Evolutionary conservation across 1,140 invertebrate species (phyloP), one percentile per base, ranked within the genome.

Genomic region (Drosophila rufa): DNA sequence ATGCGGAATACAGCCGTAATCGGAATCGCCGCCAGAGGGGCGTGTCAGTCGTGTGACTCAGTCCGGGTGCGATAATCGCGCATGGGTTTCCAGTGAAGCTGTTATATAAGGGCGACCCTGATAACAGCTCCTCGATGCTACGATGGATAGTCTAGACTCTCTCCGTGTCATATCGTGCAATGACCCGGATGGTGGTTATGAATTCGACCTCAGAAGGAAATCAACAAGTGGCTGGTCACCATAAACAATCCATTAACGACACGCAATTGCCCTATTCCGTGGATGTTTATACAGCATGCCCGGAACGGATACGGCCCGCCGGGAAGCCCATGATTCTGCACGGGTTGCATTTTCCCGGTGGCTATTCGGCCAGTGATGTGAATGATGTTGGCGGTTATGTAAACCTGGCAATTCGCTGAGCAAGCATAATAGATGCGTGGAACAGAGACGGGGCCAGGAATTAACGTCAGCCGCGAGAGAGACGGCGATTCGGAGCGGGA

Each of bases 1-100:
- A 59, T 27, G 11, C 19, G 17, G 22, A 45, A 27, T 43, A 17
- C 25, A n/a, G 22, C 8, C 33, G 30, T 45, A 62, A 55, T 47
- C 22, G 59, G 45, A 70, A 45, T 56, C 22, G 12, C 33, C 46
- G 4, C 14, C 14, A 56, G 53, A 56, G 75, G 84, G 82, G 82
- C 82, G 75, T 85, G 82, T 75, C 82, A 60, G 67, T 57, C 50
- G 50, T 67, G 61, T 87, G 82, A 86, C 65, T 86, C 82, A 85
- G 61, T 15, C 25, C 30, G 56, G 30, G 62, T 30, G 64, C 48
- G 67, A 55, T 68, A 68, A 68, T 51, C 47, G 27, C 6, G 45
- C 45, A 6, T 12, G 47, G 47, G 25, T 30, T 43, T 43, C 25
- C 25, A 50, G 38, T 36, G 11, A 65, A 70, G 36, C 4, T 50